Base-by-base conservation (phyloP, 2,888 invertebrate genomes). In the Eilema caniola region DNA sequence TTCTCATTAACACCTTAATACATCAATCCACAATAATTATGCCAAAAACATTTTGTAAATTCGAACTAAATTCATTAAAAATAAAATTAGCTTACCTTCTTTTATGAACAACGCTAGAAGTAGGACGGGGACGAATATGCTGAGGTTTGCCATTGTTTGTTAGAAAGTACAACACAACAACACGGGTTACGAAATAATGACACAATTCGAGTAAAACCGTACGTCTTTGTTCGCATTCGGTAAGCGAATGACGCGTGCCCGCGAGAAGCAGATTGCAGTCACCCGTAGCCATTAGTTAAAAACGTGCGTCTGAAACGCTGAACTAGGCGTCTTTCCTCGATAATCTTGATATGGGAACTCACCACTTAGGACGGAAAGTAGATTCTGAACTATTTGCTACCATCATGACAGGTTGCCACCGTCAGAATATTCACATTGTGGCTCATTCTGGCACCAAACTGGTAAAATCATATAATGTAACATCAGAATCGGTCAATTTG, bases 61-160 rank as follows among this genome's bases (percentile, higher is more conserved):
- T 28, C 25, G 28, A 47, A 14, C 7, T 53, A 57, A 31, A 67
- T 24, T 23, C 5, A 24, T 64, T 28, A 56, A 53, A 69, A 59
- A 63, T 62, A 66, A 72, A 69, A 87, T 16, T 5, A 14, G 59
- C 94, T 90, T 78, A 95, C 95, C 94, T 78, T 92, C 86, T 84
- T 88, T 88, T 28, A 93, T 88, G 77, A 93, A 92, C 70, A 92
- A 78, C 56, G 93, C 93, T 66, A 94, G 80, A 67, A 95, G 83
- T n/a, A 95, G 86, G 70, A 93, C 89, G 53, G 95, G 90, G 83
- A 94, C 92, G 72, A 94, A 80, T 62, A 93, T 74, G 61, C 89
- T 84, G 41, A 94, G 83, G 76, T 90, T 92, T 70, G 92, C 90
- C 95, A 95, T 95, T 86, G 78, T 89, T 79, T 76, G 62, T 65